Evolutionary conservation across 2,113 vertebrate genomes (phyloP).

Genomic region (Gulo gulo): DNA sequence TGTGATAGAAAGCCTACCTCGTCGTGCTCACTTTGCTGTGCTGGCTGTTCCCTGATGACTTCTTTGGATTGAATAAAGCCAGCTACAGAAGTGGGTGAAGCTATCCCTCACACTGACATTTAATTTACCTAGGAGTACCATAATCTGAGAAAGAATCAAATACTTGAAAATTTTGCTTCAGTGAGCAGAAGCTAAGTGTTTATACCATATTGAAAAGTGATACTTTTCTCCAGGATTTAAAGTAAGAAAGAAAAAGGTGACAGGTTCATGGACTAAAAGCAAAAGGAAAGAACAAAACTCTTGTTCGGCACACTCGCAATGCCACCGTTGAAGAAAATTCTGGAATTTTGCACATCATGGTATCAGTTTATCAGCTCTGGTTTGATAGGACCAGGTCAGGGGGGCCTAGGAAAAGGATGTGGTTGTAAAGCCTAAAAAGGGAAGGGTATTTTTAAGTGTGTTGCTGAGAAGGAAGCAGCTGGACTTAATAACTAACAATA

Average conservation of each 20-base stretch:
- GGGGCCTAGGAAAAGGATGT: neutral
- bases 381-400: neutral
- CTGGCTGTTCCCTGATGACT: neutral
- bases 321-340: neutral
- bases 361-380: neutral
- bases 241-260: neutral
- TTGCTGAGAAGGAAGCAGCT: slow-evolving; percentile 43
- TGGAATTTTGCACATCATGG: neutral
- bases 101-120: slow-evolving; percentile 51
- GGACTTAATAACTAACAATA: slow-evolving; percentile 42
- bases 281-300: neutral
- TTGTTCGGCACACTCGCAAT: neutral
- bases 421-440: neutral
- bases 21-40: neutral
- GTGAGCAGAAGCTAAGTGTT: slow-evolving; percentile 41
- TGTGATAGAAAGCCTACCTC: neutral
- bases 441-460: slow-evolving; percentile 39
- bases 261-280: neutral
- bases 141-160: slow-evolving; percentile 66
- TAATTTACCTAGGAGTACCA: slow-evolving; percentile 70
- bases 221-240: slow-evolving; percentile 43
- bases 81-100: slow-evolving; percentile 9
- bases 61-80: slow-evolving; percentile 56
- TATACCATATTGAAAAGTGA: slow-evolving; percentile 50
- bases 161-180: slow-evolving; percentile 56